Base-by-base conservation (phyloP, 2,113 vertebrate species). In the Puffinus mauretanicus region DNA sequence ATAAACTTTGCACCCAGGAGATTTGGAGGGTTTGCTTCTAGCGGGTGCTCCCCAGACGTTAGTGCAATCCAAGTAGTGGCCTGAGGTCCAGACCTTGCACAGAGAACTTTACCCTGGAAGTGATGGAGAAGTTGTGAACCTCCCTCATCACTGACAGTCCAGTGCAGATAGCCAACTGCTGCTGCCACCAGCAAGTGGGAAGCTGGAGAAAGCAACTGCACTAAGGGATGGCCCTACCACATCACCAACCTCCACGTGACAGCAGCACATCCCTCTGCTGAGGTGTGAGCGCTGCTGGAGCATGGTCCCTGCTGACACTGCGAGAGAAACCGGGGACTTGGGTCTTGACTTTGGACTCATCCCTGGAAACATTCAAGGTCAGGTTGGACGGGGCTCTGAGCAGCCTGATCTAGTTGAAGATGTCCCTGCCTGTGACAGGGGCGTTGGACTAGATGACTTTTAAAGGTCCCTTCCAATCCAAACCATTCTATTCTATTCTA, bases 231-330 rank as follows among this genome's bases (percentile, higher is more conserved):
- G 40, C 7, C 38, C 24, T 40, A 44, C 4, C 25, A 20, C 46
- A 16, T 18, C 4, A 7, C 15, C 65, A 58, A 0, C 6, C 49
- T 73, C n/a, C 55, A 16, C 0, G 0, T 19, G 36, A 57, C 40
- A 81, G 49, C 78, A 80, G 64, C 75, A 64, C 42, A 10, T 38
- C 76, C 18, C 47, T 85, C 58, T 16, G 6, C 32, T 54, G 60
- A 58, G 49, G 34, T n/a, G 47, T 30, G 54, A 25, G 36, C 42
- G 60, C 65, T 82, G 3, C 36, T 86, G 71, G 38, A 44, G 7
- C 2, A 0, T 2, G 13, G 29, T 11, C 65, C 57, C 38, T 75
- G 38, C 49, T 75, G 61, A 16, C 40, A 7, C 30, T 81, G 57
- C 58, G 20, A 29, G 47, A 22, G 32, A 47, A 86, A 38, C 25